Conservation (phyloP, 2,888 invertebrate species). For the Labia minor region DNA sequence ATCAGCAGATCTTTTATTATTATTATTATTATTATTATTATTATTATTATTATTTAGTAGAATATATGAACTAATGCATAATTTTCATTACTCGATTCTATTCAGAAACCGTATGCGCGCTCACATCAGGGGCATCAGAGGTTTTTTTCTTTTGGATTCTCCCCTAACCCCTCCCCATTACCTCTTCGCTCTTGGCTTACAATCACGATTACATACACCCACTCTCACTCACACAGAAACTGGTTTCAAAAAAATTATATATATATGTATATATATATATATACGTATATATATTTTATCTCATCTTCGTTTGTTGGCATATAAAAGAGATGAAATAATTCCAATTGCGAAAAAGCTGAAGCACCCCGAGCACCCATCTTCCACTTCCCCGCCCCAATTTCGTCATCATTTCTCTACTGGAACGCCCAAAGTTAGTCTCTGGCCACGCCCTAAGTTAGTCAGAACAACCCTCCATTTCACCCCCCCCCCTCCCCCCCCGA, state of each 20-base stretch:
- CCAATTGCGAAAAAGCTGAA: slow-evolving; percentile 8
- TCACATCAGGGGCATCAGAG: slow-evolving; percentile 13
- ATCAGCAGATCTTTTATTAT: background rate
- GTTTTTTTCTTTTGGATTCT: background rate
- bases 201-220: background rate
- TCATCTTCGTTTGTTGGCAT: slow-evolving; percentile 13
- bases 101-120: background rate
- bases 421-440: background rate
- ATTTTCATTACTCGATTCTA: slow-evolving; percentile 13
- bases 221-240: background rate
- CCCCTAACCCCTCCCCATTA: background rate
- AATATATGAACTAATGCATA: slow-evolving; percentile 13
- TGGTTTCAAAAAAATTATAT: background rate
- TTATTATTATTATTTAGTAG: background rate
- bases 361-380: background rate
- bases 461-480: background rate
- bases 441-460: slow-evolving; percentile 8
- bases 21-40: background rate
- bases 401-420: background rate
- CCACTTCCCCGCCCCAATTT: background rate
- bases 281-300: slow-evolving; percentile 13
- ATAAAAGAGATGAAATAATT: slow-evolving; percentile 13
- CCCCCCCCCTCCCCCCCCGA: no score
- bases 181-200: slow-evolving; percentile 13
- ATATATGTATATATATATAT: no score